Evolutionary conservation across 2,797 vertebrate genomes (phyloP).

Genomic region (Glyptemys insculpta): DNA sequence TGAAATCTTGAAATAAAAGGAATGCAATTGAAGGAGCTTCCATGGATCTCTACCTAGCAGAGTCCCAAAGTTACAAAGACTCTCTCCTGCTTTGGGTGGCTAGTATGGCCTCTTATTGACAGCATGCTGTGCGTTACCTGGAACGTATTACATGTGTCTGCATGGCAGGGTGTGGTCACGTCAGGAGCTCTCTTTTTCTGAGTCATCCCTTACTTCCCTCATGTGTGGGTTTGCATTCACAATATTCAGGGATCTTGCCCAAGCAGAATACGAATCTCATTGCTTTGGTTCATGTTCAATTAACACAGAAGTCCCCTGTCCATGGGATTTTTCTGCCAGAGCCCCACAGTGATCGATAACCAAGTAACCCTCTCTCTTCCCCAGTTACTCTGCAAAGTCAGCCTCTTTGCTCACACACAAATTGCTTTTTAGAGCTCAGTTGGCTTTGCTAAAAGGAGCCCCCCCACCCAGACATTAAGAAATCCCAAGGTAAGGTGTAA

Average conservation of each 20-base stretch:
- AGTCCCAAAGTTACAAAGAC: not conserved
- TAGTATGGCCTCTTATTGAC: not conserved
- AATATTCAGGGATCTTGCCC: not conserved
- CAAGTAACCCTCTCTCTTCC: not conserved
- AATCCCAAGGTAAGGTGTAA: constrained; percentile 13
- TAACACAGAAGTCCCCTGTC: constrained; percentile 18
- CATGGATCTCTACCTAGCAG: not conserved
- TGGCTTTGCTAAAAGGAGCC: constrained; percentile 50
- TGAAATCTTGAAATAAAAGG: not conserved
- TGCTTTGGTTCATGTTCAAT: constrained; percentile 9
- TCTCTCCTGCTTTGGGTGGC: not conserved
- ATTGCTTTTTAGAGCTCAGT: constrained; percentile 14
- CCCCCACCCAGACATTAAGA: constrained; percentile 41
- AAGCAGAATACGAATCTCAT: constrained; percentile 12
- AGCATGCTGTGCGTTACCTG: fast-evolving
- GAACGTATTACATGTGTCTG: constrained; percentile 1
- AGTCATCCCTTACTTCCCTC: not conserved
- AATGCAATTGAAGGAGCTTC: not conserved
- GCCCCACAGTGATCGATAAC: not conserved
- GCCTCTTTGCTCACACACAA: not conserved
- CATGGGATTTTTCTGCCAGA: constrained; percentile 3
- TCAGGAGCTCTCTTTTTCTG: not conserved
- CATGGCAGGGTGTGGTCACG: fast-evolving
- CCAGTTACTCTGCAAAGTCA: not conserved
- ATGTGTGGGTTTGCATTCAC: not conserved